These are phyloP conservation scores for Hypotaenidia philippensis DNA, from an alignment of 2,797 vertebrate genomes.

Conservation along the genomic window DNA sequence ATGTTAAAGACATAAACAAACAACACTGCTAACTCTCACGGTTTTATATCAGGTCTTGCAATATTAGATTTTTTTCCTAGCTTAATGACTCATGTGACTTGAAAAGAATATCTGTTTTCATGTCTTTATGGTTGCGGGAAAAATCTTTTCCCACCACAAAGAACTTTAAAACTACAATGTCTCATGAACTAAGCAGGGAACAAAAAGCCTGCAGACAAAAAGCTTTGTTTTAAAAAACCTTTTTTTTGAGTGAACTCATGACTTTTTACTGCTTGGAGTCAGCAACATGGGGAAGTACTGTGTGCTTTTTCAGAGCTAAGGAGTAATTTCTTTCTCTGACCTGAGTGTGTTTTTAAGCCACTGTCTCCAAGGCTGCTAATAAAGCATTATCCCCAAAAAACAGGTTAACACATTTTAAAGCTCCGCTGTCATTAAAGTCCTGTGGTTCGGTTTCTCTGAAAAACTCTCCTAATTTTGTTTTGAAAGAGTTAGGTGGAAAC, in stretches of 20 bases:
- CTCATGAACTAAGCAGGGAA: not conserved
- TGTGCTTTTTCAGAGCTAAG: not conserved
- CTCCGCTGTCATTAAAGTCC: not conserved
- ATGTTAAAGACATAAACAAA: conserved; percentile 16
- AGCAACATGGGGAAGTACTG: conserved; percentile 5
- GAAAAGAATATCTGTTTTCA: conserved; percentile 26
- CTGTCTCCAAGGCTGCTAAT: not conserved
- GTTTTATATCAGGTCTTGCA: not conserved
- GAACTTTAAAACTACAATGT: conserved; percentile 20
- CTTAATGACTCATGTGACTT: conserved; percentile 10
- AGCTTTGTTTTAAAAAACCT: conserved; percentile 9
- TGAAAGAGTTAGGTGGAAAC: not conserved
- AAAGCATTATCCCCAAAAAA: not conserved
- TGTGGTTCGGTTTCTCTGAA: not conserved
- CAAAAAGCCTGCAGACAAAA: conserved; percentile 42
- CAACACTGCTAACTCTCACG: not conserved
- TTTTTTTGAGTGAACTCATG: conserved; percentile 2
- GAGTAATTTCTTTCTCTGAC: not conserved
- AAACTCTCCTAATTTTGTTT: not conserved
- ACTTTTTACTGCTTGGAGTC: conserved; percentile 36
- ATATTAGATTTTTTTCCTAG: not conserved
- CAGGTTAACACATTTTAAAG: not conserved
- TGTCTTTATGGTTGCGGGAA: conserved; percentile 24
- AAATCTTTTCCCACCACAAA: conserved; percentile 22
- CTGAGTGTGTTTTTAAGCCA: not conserved